Evolutionary conservation across 2,888 invertebrate species (phyloP), one percentile per base, ranked within the genome.

Genomic region (Teinopalpus imperialis): DNA sequence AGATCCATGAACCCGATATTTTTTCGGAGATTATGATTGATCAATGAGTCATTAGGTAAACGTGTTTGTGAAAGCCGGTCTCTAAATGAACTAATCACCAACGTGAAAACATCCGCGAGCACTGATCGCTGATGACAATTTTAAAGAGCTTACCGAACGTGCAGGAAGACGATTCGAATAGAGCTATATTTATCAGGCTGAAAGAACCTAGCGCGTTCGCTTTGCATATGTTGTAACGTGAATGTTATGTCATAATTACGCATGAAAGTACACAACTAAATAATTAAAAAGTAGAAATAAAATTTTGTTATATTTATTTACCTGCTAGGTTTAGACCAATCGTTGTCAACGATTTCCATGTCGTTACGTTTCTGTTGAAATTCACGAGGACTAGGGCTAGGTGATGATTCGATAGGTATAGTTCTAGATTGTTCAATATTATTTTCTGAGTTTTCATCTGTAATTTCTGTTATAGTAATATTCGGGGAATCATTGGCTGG

Each of bases 271-370:
- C 47, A 50, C 9, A 32, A 12, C 32, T 34, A 18, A 35, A 35
- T 41, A 32, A 37, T 9, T 16, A 24, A 50, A 44, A 9, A 52
- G 58, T n/a, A 18, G 26, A 31, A 39, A 43, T 14, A 52, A 62
- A 34, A 20, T 12, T 4, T 12, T 23, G 8, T 9, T 4, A 24
- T 26, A 26, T 2, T 1, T 18, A 67, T 62, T 79, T 83, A 87
- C 88, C 88, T 88, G 85, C 68, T 81, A 52, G 79, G 81, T 79
- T 79, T 87, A 74, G 88, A 88, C 88, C 88, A 88, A 72, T 80
- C 76, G 61, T 60, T 67, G 40, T 72, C 70, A 43, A 57, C 56
- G 53, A 69, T 69, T 59, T 71, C 72, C 35, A 63, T 64, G 47
- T 76, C 65, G 43, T 66, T 74, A 47, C 57, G 63, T 55, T 74